phyloP scores from a whole-genome alignment of 2,888 invertebrate species.

The Syrphus vitripennis region DNA sequence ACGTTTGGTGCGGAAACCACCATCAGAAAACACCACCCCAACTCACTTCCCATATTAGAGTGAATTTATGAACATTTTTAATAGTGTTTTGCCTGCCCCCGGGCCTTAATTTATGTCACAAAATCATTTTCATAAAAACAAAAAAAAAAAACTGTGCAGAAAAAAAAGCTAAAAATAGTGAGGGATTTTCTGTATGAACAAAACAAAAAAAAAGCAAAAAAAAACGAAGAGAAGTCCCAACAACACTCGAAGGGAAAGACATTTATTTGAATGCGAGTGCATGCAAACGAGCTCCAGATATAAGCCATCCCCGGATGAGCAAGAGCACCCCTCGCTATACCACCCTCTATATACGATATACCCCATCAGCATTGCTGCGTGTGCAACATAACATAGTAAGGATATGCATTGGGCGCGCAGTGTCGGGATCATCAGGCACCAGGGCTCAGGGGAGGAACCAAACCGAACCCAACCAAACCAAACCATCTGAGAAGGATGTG shows the following conservation, averaged over 20 bases:
- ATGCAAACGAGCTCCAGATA: constrained; percentile 70
- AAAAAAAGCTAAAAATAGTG: constrained; percentile 39
- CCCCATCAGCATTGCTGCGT: constrained; percentile 34
- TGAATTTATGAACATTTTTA: constrained; percentile 72
- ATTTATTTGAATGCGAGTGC: constrained; percentile 70
- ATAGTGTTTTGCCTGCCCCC: constrained; percentile 72
- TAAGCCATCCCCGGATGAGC: constrained; percentile 66
- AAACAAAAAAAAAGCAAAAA: constrained; percentile 15
- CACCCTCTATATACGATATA: neutral
- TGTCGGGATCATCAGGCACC: constrained; percentile 18
- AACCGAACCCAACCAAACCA: constrained; percentile 5
- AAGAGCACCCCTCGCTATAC: neutral
- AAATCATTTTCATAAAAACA: constrained; percentile 73
- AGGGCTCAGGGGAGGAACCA: constrained; percentile 29
- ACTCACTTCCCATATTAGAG: constrained; percentile 66
- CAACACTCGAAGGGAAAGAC: constrained; percentile 69
- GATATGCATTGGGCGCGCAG: constrained; percentile 17
- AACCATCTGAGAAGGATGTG: constrained; percentile 33
- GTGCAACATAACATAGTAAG: constrained; percentile 46
- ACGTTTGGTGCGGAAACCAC: constrained; percentile 55
- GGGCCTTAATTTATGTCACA: constrained; percentile 73
- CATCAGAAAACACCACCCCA: constrained; percentile 39
- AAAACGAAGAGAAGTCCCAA: constrained; percentile 20
- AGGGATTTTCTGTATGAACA: constrained; percentile 43
- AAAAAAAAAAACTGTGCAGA: constrained; percentile 31